These are phyloP conservation scores for Erethizon dorsatum DNA, from an alignment of 2,797 vertebrate genomes.

Conservation along the genomic window DNA sequence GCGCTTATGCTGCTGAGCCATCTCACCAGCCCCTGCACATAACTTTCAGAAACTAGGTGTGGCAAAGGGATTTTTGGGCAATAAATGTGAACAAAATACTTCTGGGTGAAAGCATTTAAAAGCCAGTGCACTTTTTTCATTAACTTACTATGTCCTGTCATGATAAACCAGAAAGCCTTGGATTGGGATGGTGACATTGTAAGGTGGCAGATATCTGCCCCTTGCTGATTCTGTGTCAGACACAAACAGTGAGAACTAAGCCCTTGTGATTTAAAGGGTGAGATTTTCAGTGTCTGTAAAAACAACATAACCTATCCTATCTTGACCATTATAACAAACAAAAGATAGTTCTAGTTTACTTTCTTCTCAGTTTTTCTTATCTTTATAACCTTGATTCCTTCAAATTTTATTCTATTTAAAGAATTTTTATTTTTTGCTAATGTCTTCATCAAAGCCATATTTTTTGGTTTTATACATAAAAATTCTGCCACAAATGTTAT, in stretches of 20 bases:
- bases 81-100: neutral
- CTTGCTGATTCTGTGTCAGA: neutral
- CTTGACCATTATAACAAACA: neutral
- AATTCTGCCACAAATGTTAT: neutral
- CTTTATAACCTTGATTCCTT: neutral
- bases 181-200: neutral
- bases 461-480: neutral
- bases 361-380: neutral
- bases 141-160: neutral
- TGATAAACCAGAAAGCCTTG: neutral
- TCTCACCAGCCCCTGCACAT: no score
- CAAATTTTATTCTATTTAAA: conserved; percentile 22
- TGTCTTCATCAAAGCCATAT: neutral
- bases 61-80: neutral
- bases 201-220: neutral
- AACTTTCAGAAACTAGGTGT: neutral
- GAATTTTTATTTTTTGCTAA: conserved; percentile 9
- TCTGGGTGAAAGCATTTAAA: neutral
- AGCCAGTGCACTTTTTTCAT: neutral
- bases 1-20: no score
- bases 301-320: neutral
- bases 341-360: neutral
- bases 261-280: neutral
- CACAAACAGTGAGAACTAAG: neutral
- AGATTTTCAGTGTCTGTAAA: neutral